A percentile compares a stretch with the other conserved stretches of the same genome.
Evolutionary conservation across 2,888 invertebrate genomes (phyloP).

Genomic region (Erebia palarica): DNA sequence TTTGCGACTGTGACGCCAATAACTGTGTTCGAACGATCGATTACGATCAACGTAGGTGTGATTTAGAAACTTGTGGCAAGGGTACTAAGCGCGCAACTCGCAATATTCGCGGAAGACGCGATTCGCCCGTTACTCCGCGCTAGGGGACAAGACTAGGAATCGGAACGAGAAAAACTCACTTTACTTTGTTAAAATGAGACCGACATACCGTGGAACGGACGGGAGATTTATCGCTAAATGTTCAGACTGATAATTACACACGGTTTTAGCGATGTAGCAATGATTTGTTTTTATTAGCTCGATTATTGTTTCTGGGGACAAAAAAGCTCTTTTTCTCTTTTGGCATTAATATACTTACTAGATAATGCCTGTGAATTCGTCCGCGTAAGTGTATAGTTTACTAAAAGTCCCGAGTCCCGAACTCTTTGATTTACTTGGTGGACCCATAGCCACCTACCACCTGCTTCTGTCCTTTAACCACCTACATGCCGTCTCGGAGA

Average conservation of each 20-base stretch:
- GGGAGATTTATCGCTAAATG: constrained; percentile 72
- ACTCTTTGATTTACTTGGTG: no score
- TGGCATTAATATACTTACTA: neutral
- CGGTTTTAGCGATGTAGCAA: constrained; percentile 20
- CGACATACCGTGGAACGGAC: constrained; percentile 59
- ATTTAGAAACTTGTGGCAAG: no score
- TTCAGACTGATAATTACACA: constrained; percentile 61
- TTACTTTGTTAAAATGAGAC: constrained; percentile 72
- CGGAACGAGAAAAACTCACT: constrained; percentile 73
- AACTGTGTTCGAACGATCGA: no score
- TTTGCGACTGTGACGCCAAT: no score
- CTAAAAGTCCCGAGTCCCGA: no score
- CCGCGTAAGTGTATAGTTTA: no score
- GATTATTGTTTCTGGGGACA: neutral
- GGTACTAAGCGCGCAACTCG: constrained; percentile 48
- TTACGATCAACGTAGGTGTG: no score
- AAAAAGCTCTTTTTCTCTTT: neutral
- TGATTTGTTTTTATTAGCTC: constrained; percentile 10
- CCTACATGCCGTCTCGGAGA: no score
- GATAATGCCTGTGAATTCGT: no score
- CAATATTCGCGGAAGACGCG: constrained; percentile 73
- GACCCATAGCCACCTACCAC: no score
- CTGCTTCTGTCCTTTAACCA: no score
- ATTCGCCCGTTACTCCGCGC: constrained; percentile 69
- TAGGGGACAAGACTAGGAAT: constrained; percentile 71